Base-by-base conservation (phyloP, 1,140 invertebrate species). In the Ceratitis capitata region DNA sequence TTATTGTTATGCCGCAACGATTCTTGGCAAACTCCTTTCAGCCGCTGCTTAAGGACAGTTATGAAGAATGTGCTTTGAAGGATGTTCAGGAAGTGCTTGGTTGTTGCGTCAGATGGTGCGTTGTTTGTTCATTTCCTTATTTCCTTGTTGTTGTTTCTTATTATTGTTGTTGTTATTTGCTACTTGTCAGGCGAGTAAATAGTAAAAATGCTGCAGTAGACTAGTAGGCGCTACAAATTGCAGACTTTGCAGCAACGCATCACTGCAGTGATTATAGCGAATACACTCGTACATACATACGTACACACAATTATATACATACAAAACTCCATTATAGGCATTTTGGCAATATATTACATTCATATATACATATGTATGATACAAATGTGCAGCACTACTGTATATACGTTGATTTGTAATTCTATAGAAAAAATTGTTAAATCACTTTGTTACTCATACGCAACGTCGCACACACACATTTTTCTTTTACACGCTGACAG, bases 161-260 rank as follows among this genome's bases (percentile, higher is more conserved):
- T 74, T 42, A 5, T 78, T 78, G 69, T 45, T 78, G 39, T 47
- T 42, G 69, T n/a, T n/a, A n/a, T 7, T 26, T 64, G 58, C 45
- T 16, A 9, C 39, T 78, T 78, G 69, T 45, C 35, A 78, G 69
- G 19, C 23, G 86, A 88, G 83, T 86, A 87, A 86, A n/a, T n/a
- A n/a, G n/a, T n/a, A n/a, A n/a, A n/a, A 85, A 86, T 88, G 86
- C 86, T 87, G 88, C 86, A 89, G 87, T 84, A 90, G 89, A 90
- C 89, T 90, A 88, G 86, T 89, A 89, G 89, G 88, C 89, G 88
- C 89, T 90, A 69, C 84, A 87, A 87, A 89, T 89, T 88, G 89
- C 88, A 87, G 87, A 88, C 87, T 32, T 35, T 9, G 42, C 69
- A 61, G 29, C 53, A 26, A 74, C n/a, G 42, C 69, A 78, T 26